Conservation (phyloP, 2,888 invertebrate species). For the Nomada fucata region DNA sequence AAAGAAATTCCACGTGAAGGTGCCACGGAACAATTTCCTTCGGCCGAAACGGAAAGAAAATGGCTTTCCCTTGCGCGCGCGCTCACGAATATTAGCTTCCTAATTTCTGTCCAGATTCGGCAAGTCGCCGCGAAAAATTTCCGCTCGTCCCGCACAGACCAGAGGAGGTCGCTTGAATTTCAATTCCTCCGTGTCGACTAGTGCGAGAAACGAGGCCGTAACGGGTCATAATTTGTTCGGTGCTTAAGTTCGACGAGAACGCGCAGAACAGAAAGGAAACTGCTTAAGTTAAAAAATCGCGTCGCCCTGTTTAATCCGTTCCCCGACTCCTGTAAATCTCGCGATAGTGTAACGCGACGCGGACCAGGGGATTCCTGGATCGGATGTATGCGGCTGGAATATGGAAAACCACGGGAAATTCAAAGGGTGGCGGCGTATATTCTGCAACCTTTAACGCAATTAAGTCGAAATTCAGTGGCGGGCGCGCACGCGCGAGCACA, state of each 20-base stretch:
- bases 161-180: background rate
- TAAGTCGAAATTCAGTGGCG: conserved; percentile 56
- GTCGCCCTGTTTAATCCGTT: conserved; percentile 17
- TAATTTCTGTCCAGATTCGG: conserved; percentile 14
- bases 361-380: conserved; percentile 22
- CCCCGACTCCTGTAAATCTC: conserved; percentile 21
- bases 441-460: conserved; percentile 63
- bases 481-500: conserved; percentile 40
- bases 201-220: conserved; percentile 2
- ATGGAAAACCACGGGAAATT: conserved; percentile 60
- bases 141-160: background rate
- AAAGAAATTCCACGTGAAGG: conserved; percentile 46
- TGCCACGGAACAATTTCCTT: conserved; percentile 44
- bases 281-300: background rate
- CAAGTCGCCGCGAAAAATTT: no score
- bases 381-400: conserved; percentile 22
- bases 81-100: conserved; percentile 27
- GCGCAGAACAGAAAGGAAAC: background rate
- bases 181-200: background rate
- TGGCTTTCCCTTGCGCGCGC: conserved; percentile 1
- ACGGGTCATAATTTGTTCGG: background rate
- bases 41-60: conserved; percentile 7
- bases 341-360: conserved; percentile 25
- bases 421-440: conserved; percentile 33
- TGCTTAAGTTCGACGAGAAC: background rate